Evolutionary conservation across 2,797 vertebrate genomes (phyloP).

Genomic region (Semotilus atromaculatus): DNA sequence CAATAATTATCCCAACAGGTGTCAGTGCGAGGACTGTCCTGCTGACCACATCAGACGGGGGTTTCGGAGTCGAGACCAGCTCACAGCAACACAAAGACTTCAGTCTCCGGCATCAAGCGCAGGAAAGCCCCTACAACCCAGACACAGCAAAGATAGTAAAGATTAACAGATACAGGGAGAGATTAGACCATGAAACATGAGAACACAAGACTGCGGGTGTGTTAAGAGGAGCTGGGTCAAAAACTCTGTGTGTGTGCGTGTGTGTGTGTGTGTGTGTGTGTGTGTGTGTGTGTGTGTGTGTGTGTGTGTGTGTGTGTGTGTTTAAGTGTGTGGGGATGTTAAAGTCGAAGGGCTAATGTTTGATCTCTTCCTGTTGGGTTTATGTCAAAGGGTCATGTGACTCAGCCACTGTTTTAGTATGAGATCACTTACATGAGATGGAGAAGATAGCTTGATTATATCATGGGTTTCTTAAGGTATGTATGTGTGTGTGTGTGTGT

Average conservation of each 20-base stretch:
- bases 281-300: no score
- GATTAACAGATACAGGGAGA: constrained; percentile 72
- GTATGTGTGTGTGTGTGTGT: constrained; percentile 28
- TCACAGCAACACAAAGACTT: constrained; percentile 65
- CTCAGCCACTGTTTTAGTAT: constrained; percentile 43
- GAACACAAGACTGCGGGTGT: constrained; percentile 50
- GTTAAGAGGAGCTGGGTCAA: constrained; percentile 18
- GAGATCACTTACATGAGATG: constrained; percentile 49
- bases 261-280: background rate
- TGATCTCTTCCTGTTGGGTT: constrained; percentile 54
- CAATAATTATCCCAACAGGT: constrained; percentile 77
- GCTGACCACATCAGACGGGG: constrained; percentile 59
- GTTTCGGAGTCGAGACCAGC: no score
- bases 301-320: no score
- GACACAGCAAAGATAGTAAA: constrained; percentile 65
- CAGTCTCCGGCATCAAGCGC: constrained; percentile 71
- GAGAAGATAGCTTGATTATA: constrained; percentile 40
- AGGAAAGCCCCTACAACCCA: constrained; percentile 67
- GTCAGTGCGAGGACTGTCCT: constrained; percentile 67
- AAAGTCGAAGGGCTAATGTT: constrained; percentile 47
- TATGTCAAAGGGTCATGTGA: constrained; percentile 44
- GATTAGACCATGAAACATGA: constrained; percentile 67
- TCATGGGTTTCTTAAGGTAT: constrained; percentile 5
- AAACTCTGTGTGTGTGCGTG: constrained; percentile 29
- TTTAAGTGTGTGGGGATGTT: background rate